A percentile compares a stretch with the other conserved stretches of the same genome.
Evolutionary conservation across 2,113 vertebrate species (phyloP).

Genomic region (Chloropsis cyanopogon): DNA sequence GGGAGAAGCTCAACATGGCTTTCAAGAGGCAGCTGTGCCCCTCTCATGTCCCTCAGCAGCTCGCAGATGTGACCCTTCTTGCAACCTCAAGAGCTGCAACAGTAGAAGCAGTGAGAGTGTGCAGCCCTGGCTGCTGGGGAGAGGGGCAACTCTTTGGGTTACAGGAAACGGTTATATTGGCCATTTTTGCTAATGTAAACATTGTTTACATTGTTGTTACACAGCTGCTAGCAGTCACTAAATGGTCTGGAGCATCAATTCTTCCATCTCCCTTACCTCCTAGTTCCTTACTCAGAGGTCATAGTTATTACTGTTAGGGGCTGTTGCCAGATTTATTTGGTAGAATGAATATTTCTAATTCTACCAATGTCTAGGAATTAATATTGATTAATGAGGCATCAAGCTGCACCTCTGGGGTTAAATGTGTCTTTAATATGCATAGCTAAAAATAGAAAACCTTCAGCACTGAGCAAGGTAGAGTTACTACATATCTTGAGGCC

Average conservation of each 20-base stretch:
- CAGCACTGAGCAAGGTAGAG: neutral
- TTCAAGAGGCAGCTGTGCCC: neutral
- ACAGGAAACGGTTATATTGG: neutral
- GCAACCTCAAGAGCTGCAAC: neutral
- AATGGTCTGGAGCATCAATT: neutral
- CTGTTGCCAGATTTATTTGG: neutral
- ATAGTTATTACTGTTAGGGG: neutral
- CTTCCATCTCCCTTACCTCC: neutral
- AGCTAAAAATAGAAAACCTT: conserved; percentile 10
- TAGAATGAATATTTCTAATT: neutral
- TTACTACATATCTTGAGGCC: neutral
- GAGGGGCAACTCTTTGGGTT: neutral
- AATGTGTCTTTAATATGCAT: neutral
- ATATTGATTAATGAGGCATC: neutral
- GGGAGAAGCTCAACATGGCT: neutral
- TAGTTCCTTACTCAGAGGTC: neutral
- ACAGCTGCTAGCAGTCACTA: neutral
- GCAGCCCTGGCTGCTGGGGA: neutral
- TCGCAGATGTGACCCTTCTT: neutral
- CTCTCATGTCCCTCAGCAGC: neutral
- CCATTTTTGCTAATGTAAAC: neutral
- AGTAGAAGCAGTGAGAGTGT: neutral
- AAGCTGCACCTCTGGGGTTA: neutral
- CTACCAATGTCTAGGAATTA: neutral
- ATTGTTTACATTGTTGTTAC: too few species aligned